Percentiles rank a stretch among this genome's conserved stretches.
Evolutionary conservation across 2,113 vertebrate genomes (phyloP).

Genomic region (Neolamprologus sp.): DNA sequence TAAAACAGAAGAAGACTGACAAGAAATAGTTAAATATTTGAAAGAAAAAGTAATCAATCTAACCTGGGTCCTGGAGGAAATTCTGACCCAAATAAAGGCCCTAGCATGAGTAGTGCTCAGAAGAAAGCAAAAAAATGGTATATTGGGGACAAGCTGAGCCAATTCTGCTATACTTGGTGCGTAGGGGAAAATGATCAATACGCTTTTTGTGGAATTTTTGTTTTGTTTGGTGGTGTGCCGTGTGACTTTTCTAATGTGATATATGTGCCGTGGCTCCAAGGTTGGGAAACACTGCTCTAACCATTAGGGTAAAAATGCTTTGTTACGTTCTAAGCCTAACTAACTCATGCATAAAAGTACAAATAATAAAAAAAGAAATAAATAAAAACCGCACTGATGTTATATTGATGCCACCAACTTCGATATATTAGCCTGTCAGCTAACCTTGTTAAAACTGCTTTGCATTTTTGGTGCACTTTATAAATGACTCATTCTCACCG

Average conservation of each 20-base stretch:
- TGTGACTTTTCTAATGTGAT: not conserved
- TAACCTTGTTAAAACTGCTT: not conserved
- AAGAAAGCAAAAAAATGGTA: not conserved
- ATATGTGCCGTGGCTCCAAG: not conserved
- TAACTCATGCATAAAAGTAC: not conserved
- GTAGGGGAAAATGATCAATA: not conserved
- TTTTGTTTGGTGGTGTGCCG: not conserved
- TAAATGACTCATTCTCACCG: not conserved
- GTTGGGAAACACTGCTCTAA: not conserved
- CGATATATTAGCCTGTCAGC: not conserved
- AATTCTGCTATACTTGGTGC: not conserved
- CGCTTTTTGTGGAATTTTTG: not conserved
- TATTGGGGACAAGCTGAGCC: not conserved
- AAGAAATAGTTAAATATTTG: not conserved
- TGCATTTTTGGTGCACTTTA: not conserved
- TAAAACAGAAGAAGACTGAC: not conserved
- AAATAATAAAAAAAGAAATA: accelerated
- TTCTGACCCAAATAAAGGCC: not conserved
- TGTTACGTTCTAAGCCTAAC: not conserved
- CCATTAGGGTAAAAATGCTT: not conserved
- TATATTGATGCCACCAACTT: not conserved
- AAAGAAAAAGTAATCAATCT: not conserved
- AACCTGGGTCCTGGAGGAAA: not conserved
- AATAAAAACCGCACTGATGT: not conserved
- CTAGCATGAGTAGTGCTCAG: not conserved